phyloP scores from a whole-genome alignment of 1,140 invertebrate species.

The Hesperophylax magnus region DNA sequence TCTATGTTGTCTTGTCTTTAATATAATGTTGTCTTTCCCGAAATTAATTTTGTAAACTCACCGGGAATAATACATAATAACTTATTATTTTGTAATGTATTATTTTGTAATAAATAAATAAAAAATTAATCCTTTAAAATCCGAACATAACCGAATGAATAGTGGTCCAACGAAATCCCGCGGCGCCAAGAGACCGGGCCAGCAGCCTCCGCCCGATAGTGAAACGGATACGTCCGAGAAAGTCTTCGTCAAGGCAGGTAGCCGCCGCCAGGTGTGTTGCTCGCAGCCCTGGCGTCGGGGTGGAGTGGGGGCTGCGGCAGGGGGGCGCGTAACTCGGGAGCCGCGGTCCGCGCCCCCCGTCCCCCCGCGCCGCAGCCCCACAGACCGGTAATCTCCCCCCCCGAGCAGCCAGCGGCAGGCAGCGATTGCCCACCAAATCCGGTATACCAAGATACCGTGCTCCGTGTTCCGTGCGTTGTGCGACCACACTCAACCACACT shows the following conservation, averaged over 20 bases:
- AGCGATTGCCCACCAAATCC: slow-evolving; percentile 12
- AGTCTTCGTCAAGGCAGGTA: slow-evolving; percentile 47
- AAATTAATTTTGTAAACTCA: no score
- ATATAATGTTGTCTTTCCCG: no score
- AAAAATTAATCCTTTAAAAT: slow-evolving; percentile 31
- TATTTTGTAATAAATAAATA: no score
- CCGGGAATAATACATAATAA: no score
- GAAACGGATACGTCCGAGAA: slow-evolving; percentile 45
- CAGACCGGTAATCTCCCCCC: slow-evolving; percentile 16
- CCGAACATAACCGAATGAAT: slow-evolving; percentile 20
- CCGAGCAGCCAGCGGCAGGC: neutral
- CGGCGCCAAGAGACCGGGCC: slow-evolving; percentile 32
- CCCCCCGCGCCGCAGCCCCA: neutral
- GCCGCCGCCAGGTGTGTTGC: slow-evolving; percentile 62
- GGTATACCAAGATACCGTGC: neutral
- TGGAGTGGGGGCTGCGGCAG: slow-evolving; percentile 48
- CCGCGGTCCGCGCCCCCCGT: slow-evolving; percentile 44
- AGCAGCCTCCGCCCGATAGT: slow-evolving; percentile 41
- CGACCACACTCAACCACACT: neutral
- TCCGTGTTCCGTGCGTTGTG: neutral
- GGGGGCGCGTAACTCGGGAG: slow-evolving; percentile 55
- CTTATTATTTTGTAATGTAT: no score
- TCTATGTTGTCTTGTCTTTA: no score
- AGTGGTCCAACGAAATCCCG: slow-evolving; percentile 38
- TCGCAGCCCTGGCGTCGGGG: slow-evolving; percentile 57